Base-by-base conservation (phyloP, 2,113 vertebrate species). In the Tauraco erythrolophus region DNA sequence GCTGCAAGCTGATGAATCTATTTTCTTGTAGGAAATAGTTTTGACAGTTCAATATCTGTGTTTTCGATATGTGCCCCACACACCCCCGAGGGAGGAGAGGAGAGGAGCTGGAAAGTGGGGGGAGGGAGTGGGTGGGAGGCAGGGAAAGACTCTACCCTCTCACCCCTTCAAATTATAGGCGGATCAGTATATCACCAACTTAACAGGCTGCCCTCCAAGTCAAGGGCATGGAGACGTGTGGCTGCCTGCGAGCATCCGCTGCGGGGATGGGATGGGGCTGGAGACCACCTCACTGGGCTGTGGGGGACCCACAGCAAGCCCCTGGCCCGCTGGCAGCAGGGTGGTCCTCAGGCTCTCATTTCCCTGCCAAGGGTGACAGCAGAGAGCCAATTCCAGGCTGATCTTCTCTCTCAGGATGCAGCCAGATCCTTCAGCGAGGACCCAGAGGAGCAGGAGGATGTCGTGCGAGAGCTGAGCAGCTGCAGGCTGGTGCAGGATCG, bases 31-130 rank as follows among this genome's bases (percentile, higher is more conserved):
- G 98, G 98, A 98, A 98, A 98, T 98, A 98, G 97, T 98, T 98
- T 98, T 98, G 98, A 98, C 98, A 98, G 98, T 98, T 98, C 98
- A 98, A 98, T 98, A 98, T 98, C 98, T 98, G 97, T 97, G 97
- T 95, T 98, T 94, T 97, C 96, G 77, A 97, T 98, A 97, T 98
- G 97, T 98, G 96, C 97, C 97, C 97, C 97, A 97, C 92, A 89
- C 91, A 96, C 84, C 92, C 96, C 92, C 95, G 0, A 30, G 97
- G 93, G 94, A 96, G 85, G 80, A 92, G 72, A 92, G 33, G n/a
- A 91, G 61, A 94, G 62, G 72, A 92, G 70, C 64, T 3, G 31
- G 50, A 81, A 96, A 23, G 22, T 57, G n/a, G 68, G 24, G 54
- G 79, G 82, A 92, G 91, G 61, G 87, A 91, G 68, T 50, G 64